Evolutionary conservation across 1,140 invertebrate genomes (phyloP).

Genomic region (Acyrthosiphon pisum): DNA sequence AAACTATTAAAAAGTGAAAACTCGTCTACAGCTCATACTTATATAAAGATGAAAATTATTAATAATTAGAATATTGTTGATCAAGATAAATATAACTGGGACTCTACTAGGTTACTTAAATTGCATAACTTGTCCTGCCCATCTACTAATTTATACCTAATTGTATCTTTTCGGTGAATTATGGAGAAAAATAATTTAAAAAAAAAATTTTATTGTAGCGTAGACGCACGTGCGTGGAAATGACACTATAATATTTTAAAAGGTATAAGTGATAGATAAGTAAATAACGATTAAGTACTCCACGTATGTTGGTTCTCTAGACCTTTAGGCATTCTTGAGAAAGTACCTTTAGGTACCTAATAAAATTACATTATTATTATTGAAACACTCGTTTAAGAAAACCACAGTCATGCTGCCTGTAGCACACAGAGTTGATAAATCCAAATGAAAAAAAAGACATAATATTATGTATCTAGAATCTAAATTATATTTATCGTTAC

Average conservation of each 20-base stretch:
- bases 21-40: too few species aligned
- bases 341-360: background rate
- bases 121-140: background rate
- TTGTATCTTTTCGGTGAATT: background rate
- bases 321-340: background rate
- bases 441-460: background rate
- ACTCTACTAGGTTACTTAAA: background rate
- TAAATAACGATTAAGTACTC: background rate
- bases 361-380: background rate
- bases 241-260: background rate
- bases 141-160: too few species aligned
- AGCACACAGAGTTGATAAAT: background rate
- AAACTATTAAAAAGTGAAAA: too few species aligned
- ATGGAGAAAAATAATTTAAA: background rate
- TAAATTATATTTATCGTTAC: background rate
- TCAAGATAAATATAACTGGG: background rate
- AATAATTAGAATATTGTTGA: too few species aligned
- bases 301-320: background rate
- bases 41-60: too few species aligned
- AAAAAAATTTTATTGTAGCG: too few species aligned
- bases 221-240: too few species aligned
- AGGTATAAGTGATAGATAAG: background rate
- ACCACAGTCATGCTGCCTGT: background rate
- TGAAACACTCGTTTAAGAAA: background rate
- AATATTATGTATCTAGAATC: constrained; percentile 9